Percentiles rank a stretch among this genome's conserved stretches.
Conservation (phyloP, 2,888 invertebrate genomes). For the Oscheius sp. region DNA sequence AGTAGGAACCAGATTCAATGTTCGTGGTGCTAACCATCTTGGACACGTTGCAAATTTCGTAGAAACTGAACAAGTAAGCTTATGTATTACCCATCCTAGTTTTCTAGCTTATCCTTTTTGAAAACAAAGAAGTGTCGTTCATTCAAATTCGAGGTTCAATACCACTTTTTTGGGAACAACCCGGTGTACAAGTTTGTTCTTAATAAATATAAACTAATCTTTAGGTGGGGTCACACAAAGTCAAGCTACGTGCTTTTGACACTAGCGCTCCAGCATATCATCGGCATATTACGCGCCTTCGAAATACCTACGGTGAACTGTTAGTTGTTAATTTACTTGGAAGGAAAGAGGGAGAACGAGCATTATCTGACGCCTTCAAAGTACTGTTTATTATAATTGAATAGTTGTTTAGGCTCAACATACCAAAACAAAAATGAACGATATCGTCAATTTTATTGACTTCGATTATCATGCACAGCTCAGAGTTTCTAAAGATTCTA, state of each 20-base stretch:
- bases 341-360: constrained; percentile 95
- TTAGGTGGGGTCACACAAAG: constrained; percentile 93
- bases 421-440: constrained; percentile 80
- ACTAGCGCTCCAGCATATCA: constrained; percentile 91
- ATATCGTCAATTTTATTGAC: constrained; percentile 85
- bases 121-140: constrained; percentile 88
- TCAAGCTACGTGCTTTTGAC: constrained; percentile 92
- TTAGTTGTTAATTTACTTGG: constrained; percentile 89
- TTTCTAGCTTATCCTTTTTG: constrained; percentile 72
- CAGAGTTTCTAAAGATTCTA: constrained; percentile 71
- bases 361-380: constrained; percentile 90
- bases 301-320: constrained; percentile 89
- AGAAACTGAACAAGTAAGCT: constrained; percentile 91
- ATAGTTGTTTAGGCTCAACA: constrained; percentile 75
- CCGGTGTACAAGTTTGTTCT: constrained; percentile 78
- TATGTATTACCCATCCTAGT: not conserved
- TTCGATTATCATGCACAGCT: constrained; percentile 78
- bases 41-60: constrained; percentile 99
- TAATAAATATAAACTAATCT: not conserved
- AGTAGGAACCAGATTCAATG: constrained; percentile 96
- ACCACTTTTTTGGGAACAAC: constrained; percentile 98
- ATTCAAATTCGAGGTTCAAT: constrained; percentile 92
- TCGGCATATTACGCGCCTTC: constrained; percentile 74
- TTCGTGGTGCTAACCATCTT: constrained; percentile 97
- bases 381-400: constrained; percentile 38